Conservation (phyloP, 23 tunicate species). For the Styela plicata region DNA sequence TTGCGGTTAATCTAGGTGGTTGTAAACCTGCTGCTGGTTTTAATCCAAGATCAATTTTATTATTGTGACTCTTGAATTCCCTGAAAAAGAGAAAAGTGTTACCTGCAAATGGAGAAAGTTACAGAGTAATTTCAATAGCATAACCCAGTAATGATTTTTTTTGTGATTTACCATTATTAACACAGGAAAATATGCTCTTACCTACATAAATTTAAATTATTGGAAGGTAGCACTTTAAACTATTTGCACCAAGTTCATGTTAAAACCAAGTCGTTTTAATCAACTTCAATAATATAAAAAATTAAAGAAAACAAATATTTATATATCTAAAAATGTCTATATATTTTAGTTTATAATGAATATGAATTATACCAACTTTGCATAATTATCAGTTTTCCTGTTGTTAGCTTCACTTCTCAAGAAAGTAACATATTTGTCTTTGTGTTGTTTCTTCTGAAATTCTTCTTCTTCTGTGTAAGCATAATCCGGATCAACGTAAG, state of each 20-base stretch:
- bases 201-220: no score
- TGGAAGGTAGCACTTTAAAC: no score
- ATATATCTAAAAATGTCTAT: neutral
- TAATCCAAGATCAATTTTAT: conserved; percentile 50
- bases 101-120: no score
- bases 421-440: conserved; percentile 52
- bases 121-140: no score
- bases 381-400: conserved; percentile 16
- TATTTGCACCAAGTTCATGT: no score
- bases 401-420: conserved; percentile 44
- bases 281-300: no score
- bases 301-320: no score
- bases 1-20: conserved; percentile 51
- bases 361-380: neutral
- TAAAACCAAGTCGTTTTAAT: no score
- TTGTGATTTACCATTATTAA: no score
- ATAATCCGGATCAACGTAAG: conserved; percentile 84
- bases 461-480: conserved; percentile 74
- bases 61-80: conserved; percentile 51
- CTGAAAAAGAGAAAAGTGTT: conserved; percentile 31
- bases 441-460: conserved; percentile 27
- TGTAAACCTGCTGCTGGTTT: conserved; percentile 73
- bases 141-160: no score
- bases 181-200: no score
- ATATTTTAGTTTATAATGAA: neutral